Base-by-base conservation (phyloP, 2,797 vertebrate genomes). In the Spatula clypeata region DNA sequence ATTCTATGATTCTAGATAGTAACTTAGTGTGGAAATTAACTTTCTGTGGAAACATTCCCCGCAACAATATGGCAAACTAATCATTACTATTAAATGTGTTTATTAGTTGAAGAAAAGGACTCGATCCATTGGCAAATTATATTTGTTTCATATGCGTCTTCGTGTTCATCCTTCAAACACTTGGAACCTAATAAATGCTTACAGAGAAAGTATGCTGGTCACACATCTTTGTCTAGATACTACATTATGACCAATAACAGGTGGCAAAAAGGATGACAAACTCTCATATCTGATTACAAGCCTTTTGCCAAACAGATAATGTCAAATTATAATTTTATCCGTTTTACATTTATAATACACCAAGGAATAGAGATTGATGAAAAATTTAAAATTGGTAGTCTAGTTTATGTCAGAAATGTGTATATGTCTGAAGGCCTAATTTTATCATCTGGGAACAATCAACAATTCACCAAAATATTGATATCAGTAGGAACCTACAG, bases 31-130 rank as follows among this genome's bases (percentile, higher is more conserved):
- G 61, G 61, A 88, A 86, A 87, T 90, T 83, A 93, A 71, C 16
- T 82, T 91, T 47, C 91, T 60, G 38, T 87, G 53, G 62, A 91
- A 95, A n/a, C 12, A 12, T 86, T 84, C 34, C 58, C 27, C 82
- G 24, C 45, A 44, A 44, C 36, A 72, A 57, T 69, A 19, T 32
- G 15, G 31, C 34, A 66, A 79, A 81, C 34, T 93, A 70, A 70
- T 64, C 5, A 5, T 79, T 93, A 45, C 15, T 92, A 53, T 79
- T 86, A 69, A 44, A 15, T 15, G 18, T 67, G 44, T 73, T 32
- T 79, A 38, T 54, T 77, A 87, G 19, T 58, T 79, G 60, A 79
- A 58, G 61, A 91, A 93, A 91, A 62, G 71, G 5, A 54, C 70
- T 16, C 53, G 42, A 76, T 83, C 92, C 18, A 53, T 62, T 74